These are phyloP conservation scores for Cliona cf. orientalis DNA, from an alignment of 37 sponge, comb jelly and placozoan species.

Conservation along the genomic window DNA sequence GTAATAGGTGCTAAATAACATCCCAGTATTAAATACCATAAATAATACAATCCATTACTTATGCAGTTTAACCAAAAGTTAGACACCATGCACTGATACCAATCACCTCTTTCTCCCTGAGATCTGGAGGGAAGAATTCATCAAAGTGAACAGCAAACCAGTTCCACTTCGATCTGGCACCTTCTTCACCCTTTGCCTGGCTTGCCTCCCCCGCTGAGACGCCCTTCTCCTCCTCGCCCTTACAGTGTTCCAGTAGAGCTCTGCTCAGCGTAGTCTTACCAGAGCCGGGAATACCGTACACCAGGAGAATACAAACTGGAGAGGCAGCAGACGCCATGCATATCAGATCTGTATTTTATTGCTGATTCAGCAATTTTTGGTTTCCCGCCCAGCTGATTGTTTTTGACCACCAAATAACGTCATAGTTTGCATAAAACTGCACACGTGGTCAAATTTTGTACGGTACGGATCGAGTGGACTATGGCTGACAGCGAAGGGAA, in stretches of 20 bases:
- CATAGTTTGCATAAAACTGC: background rate
- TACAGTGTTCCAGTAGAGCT: conserved; percentile 1
- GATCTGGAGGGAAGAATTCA: conserved; percentile 65
- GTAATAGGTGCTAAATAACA: no score
- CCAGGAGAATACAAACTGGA: conserved; percentile 43
- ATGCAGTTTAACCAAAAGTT: no score
- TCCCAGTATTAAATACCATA: no score
- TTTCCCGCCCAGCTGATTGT: background rate
- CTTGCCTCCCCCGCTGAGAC: no score
- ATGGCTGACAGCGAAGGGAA: conserved; percentile 3
- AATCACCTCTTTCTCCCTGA: no score
- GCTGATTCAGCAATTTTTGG: background rate
- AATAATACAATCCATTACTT: no score
- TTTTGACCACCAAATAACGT: no score
- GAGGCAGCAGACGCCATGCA: background rate
- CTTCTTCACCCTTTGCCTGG: background rate
- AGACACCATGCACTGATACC: no score
- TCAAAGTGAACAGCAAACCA: conserved; percentile 61
- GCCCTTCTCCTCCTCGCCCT: no score
- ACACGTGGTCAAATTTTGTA: background rate
- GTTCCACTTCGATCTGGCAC: background rate
- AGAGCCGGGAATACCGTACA: conserved; percentile 74
- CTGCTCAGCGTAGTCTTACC: conserved; percentile 65
- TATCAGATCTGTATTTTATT: background rate
- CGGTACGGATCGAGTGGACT: background rate